These are phyloP conservation scores for Enteromius argenteus DNA, from an alignment of 2,797 vertebrate species.

Conservation along the genomic window DNA sequence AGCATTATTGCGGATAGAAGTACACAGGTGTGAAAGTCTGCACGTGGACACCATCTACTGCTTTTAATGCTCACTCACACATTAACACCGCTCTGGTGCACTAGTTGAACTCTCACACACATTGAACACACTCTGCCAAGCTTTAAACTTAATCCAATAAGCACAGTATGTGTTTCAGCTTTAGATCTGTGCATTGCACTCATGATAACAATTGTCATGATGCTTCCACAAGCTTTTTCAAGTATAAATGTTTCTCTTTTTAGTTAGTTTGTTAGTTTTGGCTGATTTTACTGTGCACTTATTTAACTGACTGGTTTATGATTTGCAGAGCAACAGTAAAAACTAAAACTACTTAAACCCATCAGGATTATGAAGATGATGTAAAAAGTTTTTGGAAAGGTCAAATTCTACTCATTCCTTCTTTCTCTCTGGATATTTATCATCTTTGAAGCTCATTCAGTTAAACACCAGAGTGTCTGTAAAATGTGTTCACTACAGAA, in stretches of 20 bases:
- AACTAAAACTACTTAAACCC: not conserved
- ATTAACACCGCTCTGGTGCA: not conserved
- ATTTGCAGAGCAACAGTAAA: not conserved
- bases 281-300: not conserved
- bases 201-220: not conserved
- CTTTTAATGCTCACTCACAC: conserved; percentile 7
- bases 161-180: conserved; percentile 2
- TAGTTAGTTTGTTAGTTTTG: not conserved
- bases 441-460: not conserved
- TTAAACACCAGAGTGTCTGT: not conserved
- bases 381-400: conserved; percentile 6
- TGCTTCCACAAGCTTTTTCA: not conserved
- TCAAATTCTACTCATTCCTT: conserved; percentile 26
- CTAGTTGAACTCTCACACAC: not conserved
- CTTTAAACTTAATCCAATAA: conserved; percentile 25
- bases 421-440: not conserved
- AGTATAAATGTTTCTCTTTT: not conserved
- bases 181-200: conserved; percentile 21
- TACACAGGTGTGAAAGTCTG: conserved; percentile 26
- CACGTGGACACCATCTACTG: conserved; percentile 34
- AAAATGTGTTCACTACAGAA: not conserved
- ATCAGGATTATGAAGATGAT: conserved; percentile 1
- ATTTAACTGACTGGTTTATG: conserved; percentile 10
- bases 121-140: too few relatives aligned
- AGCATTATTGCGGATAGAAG: conserved; percentile 1